A percentile compares a stretch with the other conserved stretches of the same genome.
These are phyloP conservation scores for Pelvicachromis taeniatus DNA, from an alignment of 2,113 vertebrate genomes.

Conservation along the genomic window DNA sequence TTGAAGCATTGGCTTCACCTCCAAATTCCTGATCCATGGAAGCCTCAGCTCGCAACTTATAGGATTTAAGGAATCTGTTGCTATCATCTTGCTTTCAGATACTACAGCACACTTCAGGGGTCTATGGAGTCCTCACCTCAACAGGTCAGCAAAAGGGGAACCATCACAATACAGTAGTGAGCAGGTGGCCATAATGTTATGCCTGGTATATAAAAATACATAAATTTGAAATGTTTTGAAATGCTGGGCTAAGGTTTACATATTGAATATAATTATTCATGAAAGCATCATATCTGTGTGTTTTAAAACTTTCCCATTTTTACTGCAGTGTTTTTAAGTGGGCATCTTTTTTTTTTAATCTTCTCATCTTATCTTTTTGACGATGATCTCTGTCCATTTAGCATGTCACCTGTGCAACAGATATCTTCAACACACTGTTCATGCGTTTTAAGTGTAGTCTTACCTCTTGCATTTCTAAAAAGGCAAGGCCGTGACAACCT, in stretches of 20 bases:
- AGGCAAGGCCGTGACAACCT: not conserved
- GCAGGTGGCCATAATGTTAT: not conserved
- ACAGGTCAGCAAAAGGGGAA: not conserved
- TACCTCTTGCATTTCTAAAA: slow-evolving; percentile 7
- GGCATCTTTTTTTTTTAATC: not conserved
- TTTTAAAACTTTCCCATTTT: not conserved
- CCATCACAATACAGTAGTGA: not conserved
- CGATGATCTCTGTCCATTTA: not conserved
- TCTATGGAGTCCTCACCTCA: not conserved
- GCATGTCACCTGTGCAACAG: not conserved
- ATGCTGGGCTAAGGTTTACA: not conserved
- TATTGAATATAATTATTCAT: not conserved
- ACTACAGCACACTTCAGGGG: not conserved
- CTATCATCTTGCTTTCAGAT: not conserved
- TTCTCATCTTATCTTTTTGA: not conserved
- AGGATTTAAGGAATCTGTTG: not conserved
- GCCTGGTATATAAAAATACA: not conserved
- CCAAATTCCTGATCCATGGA: not conserved
- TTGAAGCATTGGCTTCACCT: not conserved
- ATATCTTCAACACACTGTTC: not conserved
- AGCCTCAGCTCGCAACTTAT: not conserved
- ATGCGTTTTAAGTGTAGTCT: not conserved
- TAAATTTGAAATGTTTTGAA: not conserved
- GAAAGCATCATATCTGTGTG: not conserved
- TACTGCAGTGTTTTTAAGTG: not conserved